phyloP scores from a whole-genome alignment of 2,888 invertebrate species.

The Gnatocerus cornutus region DNA sequence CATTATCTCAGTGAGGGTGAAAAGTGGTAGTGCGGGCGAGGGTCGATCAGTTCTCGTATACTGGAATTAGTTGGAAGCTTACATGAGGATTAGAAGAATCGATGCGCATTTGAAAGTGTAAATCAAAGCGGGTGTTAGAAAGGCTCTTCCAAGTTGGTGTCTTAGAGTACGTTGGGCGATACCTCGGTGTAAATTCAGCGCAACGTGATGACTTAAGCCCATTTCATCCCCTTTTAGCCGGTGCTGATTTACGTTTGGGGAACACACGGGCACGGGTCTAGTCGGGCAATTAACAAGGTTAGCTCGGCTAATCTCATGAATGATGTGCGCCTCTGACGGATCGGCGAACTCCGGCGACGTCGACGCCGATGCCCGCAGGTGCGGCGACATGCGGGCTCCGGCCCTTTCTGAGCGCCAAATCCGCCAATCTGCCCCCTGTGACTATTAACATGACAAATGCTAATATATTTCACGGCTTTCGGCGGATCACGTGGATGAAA shows the following conservation, averaged over 20 bases:
- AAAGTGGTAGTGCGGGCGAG: constrained; percentile 11
- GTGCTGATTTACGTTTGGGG: constrained; percentile 71
- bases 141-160: constrained; percentile 26
- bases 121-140: constrained; percentile 56
- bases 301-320: constrained; percentile 73
- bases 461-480: constrained; percentile 71
- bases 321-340: constrained; percentile 71
- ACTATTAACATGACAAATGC: constrained; percentile 72
- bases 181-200: constrained; percentile 67
- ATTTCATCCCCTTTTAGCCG: constrained; percentile 70
- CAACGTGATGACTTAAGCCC: constrained; percentile 71
- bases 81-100: constrained; percentile 59
- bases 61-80: constrained; percentile 58
- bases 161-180: constrained; percentile 34
- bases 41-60: constrained; percentile 11
- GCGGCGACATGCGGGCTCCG: constrained; percentile 62
- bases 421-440: constrained; percentile 69
- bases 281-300: constrained; percentile 73
- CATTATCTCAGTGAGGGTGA: not conserved
- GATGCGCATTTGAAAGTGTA: constrained; percentile 61
- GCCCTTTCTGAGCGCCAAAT: constrained; percentile 64
- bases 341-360: constrained; percentile 59
- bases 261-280: constrained; percentile 68
- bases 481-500: constrained; percentile 69
- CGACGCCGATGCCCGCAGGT: constrained; percentile 64